Evolutionary conservation across 2,113 vertebrate genomes (phyloP), one percentile per base, ranked within the genome.

Genomic region (Rhinolophus ferrumequinum): DNA sequence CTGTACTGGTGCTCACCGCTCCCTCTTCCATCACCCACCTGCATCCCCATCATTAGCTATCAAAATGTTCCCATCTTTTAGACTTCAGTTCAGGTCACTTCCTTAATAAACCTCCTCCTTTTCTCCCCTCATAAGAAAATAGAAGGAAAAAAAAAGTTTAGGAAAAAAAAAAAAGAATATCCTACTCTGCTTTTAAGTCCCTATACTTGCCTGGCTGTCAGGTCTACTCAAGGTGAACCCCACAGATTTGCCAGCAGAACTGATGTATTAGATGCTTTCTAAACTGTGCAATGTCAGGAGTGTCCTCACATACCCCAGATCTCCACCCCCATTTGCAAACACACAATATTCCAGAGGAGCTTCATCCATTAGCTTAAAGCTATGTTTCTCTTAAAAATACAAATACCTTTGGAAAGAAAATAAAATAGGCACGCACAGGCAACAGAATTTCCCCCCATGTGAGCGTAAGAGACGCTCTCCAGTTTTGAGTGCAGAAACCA

Each of bases 1-100:
- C 60, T 5, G 6, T 15, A 1, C n/a, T 41, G 0, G 11, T 9
- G 10, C 56, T 8, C 3, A 0, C 2, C 8, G 15, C 13, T 67
- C 21, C 19, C 44, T 28, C 62, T 19, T 11, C 62, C 6, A 3
- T 54, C 79, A 8, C 15, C 50, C 6, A 1, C 21, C 22, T 15
- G 22, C 10, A 28, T 11, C 2, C 2, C 33, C 14, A 0, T 4
- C 30, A 6, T 80, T 54, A n/a, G 26, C 75, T 44, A 2, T 11
- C 35, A 8, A 30, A 52, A 52, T 6, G 9, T 30, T 47, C 41
- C 33, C n/a, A 8, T 41, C 54, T 77, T 44, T 44, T 28, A 76
- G 73, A 86, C 38, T 16, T 72, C 30, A 0, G n/a, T 69, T 83
- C 18, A 54, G 0, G 75, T 56, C 47, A 18, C 30, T 73, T 80